Percentiles rank a stretch among this genome's conserved stretches.
phyloP scores from a whole-genome alignment of 35 echinoderm and acorn worm species.

The Apostichopus japonicus region DNA sequence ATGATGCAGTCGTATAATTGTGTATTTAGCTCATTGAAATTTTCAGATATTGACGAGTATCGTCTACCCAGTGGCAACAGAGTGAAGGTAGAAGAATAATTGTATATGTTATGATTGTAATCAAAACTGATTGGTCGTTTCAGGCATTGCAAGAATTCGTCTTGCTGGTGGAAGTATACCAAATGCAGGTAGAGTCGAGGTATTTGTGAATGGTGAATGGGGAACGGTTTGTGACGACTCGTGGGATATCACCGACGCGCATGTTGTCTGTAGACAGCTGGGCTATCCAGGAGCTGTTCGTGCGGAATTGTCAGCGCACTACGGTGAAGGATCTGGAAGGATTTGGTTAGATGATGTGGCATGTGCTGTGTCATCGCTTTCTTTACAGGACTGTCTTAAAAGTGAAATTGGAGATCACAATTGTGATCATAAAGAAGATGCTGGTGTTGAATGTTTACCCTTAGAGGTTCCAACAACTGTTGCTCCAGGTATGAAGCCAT shows the following conservation, averaged over 20 bases:
- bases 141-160: too few relatives aligned
- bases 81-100: too few relatives aligned
- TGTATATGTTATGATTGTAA: too few relatives aligned
- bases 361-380: conserved; percentile 47
- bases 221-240: conserved; percentile 20
- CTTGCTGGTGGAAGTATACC: too few relatives aligned
- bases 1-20: too few relatives aligned
- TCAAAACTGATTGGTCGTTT: too few relatives aligned
- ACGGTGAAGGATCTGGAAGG: conserved; percentile 40
- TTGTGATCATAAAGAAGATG: conserved; percentile 62
- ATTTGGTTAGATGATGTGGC: conserved; percentile 64
- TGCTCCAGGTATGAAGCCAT: too few relatives aligned
- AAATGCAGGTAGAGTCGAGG: conserved; percentile 30
- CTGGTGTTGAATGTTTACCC: conserved; percentile 13
- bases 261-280: not conserved
- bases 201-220: conserved; percentile 13
- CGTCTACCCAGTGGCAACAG: too few relatives aligned
- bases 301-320: not conserved
- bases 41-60: not conserved
- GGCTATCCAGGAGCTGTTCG: not conserved
- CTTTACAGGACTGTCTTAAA: conserved; percentile 56
- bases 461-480: too few relatives aligned
- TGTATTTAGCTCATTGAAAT: too few relatives aligned
- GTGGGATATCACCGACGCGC: not conserved
- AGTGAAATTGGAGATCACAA: conserved; percentile 52